Evolutionary conservation across 2,888 invertebrate genomes (phyloP), one percentile per base, ranked within the genome.

Genomic region (Cephonodes hylas): DNA sequence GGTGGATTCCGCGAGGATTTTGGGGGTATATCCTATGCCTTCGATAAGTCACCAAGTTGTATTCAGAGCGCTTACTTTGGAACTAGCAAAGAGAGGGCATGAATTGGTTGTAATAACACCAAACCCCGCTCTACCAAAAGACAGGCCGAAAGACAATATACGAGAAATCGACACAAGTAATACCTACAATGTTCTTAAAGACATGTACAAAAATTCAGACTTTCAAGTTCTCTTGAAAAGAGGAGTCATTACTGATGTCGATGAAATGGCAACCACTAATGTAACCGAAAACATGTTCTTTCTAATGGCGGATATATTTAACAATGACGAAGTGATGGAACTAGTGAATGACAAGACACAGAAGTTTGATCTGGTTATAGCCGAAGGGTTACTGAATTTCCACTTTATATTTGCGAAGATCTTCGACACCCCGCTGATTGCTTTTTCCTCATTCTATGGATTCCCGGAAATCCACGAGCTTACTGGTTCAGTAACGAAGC

Each of bases 31-130:
- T 22, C 78, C 89, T 2, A 1, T 77, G 0, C 80, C 90, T 0
- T 85, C 88, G 0, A 76, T 87, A 22, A 91, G 90, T 42, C 91
- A 91, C 59, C 89, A 91, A 69, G 66, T 85, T 0, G 80, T 82
- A 1, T 88, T 80, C 53, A 75, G 81, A 48, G 77, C 80, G 0
- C 60, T 92, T 1, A 78, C 81, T 0, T 71, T 79, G n/a, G 86
- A 86, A 31, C 69, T 93, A 7, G 74, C 78, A 0, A 79, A 70
- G 57, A 75, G 83, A 1, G 92, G 91, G 0, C 92, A 93, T 61
- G 79, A 91, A 48, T 63, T 93, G 0, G 77, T 84, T 0, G 74
- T 89, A 0, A 66, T 89, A 1, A 88, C 91, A 1, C 38, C 92
- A 5, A 68, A 88, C 60, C 86, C 89, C 1, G 74, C 70, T 4